Evolutionary conservation across 1,140 invertebrate genomes (phyloP).

Genomic region (Cherax destructor): DNA sequence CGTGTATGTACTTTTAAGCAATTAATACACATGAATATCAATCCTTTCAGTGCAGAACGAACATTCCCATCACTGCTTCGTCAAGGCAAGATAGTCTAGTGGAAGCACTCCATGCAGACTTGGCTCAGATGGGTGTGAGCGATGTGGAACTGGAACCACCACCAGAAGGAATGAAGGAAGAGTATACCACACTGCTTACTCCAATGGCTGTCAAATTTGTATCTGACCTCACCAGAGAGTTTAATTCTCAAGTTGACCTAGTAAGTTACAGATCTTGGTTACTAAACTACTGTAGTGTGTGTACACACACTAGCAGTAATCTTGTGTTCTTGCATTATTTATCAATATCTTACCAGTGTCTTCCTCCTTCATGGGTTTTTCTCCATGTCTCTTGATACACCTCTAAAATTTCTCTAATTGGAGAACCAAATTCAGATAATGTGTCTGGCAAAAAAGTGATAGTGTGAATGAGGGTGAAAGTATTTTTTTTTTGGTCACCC

Average conservation of each 20-base stretch:
- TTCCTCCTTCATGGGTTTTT: no score
- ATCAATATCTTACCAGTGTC: no score
- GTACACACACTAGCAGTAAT: neutral
- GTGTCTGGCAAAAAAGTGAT: no score
- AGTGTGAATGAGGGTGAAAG: no score
- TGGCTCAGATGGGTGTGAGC: slow-evolving; percentile 25
- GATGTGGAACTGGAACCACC: slow-evolving; percentile 52
- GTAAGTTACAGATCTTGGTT: slow-evolving; percentile 1
- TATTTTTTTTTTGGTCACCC: no score
- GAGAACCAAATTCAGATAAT: no score
- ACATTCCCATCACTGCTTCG: neutral
- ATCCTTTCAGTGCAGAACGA: neutral
- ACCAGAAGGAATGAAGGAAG: slow-evolving; percentile 43
- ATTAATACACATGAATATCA: neutral
- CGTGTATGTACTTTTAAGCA: no score
- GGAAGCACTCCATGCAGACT: neutral
- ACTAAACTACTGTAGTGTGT: neutral
- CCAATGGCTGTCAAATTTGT: slow-evolving; percentile 49
- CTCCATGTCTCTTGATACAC: no score
- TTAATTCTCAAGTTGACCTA: slow-evolving; percentile 41
- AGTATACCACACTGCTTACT: slow-evolving; percentile 23
- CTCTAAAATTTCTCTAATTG: no score
- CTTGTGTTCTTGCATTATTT: no score
- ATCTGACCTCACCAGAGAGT: slow-evolving; percentile 38
- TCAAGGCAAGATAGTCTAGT: neutral